These are phyloP conservation scores for Cherax quadricarinatus DNA, from an alignment of 1,140 invertebrate genomes.

Conservation along the genomic window DNA sequence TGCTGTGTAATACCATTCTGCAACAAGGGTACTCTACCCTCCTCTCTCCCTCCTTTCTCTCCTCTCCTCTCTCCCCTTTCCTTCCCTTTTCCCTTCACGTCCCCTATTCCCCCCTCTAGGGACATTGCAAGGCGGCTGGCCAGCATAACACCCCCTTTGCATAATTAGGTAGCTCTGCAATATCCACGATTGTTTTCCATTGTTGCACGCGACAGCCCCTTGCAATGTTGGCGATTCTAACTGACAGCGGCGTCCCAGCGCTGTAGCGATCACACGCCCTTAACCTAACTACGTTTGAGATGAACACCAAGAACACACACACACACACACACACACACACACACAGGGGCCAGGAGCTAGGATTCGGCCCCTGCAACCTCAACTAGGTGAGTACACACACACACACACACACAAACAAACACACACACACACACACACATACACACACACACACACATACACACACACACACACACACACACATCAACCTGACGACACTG, in stretches of 20 bases:
- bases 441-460: no score
- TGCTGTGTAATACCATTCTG: no score
- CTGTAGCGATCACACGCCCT: neutral
- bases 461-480: no score
- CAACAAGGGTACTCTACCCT: neutral
- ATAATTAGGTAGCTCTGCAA: conserved; percentile 57
- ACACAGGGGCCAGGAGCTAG: no score
- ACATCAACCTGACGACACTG: no score
- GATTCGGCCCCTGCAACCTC: no score
- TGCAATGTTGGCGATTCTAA: conserved; percentile 42
- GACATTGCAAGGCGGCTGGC: conserved; percentile 48
- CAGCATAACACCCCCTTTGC: conserved; percentile 55
- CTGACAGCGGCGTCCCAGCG: conserved; percentile 37
- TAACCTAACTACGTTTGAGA: conserved; percentile 19
- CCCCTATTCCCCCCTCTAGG: neutral
- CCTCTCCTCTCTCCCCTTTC: neutral
- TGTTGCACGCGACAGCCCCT: conserved; percentile 47
- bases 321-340: neutral
- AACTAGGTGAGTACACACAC: no score
- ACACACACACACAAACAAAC: no score
- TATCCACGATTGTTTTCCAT: conserved; percentile 47
- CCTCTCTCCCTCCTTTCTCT: neutral
- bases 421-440: no score
- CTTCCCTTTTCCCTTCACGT: neutral
- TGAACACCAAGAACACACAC: neutral